A percentile compares a stretch with the other conserved stretches of the same genome.
Conservation (phyloP, 1,140 invertebrate species). For the Copidosoma floridanum region DNA sequence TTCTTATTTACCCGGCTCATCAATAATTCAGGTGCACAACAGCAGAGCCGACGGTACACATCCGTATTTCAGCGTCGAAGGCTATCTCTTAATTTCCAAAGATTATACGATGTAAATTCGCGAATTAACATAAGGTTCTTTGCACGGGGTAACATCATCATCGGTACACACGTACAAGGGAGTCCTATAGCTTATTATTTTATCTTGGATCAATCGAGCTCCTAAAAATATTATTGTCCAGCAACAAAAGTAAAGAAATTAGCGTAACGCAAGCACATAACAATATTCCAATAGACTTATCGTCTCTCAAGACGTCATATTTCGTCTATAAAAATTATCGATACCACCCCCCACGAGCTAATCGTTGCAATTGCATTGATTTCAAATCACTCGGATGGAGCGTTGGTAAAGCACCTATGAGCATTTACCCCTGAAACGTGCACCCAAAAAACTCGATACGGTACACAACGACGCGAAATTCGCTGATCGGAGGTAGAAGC, state of each 20-base stretch:
- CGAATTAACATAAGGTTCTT: slow-evolving; percentile 18
- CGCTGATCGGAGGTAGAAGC: not conserved
- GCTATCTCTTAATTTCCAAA: slow-evolving; percentile 20
- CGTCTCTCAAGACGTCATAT: not conserved
- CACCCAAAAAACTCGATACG: not conserved
- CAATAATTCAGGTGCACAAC: slow-evolving; percentile 1
- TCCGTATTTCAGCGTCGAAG: slow-evolving; percentile 5
- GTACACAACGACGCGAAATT: too few species aligned
- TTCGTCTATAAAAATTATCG: slow-evolving; percentile 1
- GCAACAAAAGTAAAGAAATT: too few species aligned
- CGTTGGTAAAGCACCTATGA: not conserved
- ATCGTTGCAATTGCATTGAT: slow-evolving; percentile 2
- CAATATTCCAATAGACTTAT: too few species aligned
- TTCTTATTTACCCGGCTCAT: slow-evolving; percentile 8
- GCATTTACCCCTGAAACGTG: not conserved
- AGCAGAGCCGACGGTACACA: not conserved
- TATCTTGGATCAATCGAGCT: too few species aligned
- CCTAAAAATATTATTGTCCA: too few species aligned
- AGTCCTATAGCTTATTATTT: too few species aligned
- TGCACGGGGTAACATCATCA: too few species aligned
- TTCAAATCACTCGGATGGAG: not conserved
- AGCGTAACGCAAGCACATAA: too few species aligned
- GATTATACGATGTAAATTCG: slow-evolving; percentile 21
- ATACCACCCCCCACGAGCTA: not conserved
- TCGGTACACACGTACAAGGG: too few species aligned